These are phyloP conservation scores for Passerina amoena DNA, from an alignment of 2,113 vertebrate genomes.

Conservation along the genomic window DNA sequence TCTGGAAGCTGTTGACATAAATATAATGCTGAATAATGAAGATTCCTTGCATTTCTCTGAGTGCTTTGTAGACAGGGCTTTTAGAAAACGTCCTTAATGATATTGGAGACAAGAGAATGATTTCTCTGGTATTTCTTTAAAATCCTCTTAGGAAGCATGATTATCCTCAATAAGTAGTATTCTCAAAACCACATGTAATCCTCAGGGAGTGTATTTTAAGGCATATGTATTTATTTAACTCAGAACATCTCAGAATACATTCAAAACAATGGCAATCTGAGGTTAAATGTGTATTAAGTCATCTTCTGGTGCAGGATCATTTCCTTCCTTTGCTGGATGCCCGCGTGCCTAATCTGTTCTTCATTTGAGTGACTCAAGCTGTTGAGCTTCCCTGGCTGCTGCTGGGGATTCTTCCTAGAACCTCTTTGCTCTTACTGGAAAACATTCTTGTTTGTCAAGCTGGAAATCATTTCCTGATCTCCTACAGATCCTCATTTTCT, in stretches of 20 bases:
- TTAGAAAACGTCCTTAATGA: not conserved
- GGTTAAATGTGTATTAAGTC: slow-evolving; percentile 22
- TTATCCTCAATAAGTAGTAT: slow-evolving; percentile 2
- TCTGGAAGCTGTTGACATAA: slow-evolving; percentile 18
- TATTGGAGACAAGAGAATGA: not conserved
- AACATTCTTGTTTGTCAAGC: not conserved
- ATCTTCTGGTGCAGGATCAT: slow-evolving; percentile 23
- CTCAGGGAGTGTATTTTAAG: slow-evolving; percentile 26
- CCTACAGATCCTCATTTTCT: slow-evolving; percentile 22
- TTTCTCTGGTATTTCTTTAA: not conserved
- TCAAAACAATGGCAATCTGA: slow-evolving; percentile 33
- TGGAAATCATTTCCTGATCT: slow-evolving; percentile 38
- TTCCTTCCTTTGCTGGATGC: slow-evolving; percentile 50
- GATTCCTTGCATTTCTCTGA: slow-evolving; percentile 19
- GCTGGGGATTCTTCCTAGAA: slow-evolving; percentile 41
- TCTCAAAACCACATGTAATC: slow-evolving; percentile 29
- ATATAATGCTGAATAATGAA: slow-evolving; percentile 44
- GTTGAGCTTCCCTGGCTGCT: slow-evolving; percentile 32
- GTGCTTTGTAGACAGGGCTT: not conserved
- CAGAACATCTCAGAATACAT: not conserved
- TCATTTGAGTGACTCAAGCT: slow-evolving; percentile 39
- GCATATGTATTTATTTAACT: slow-evolving; percentile 21
- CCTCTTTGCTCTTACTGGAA: slow-evolving; percentile 40
- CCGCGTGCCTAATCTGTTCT: slow-evolving; percentile 12
- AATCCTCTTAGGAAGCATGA: slow-evolving; percentile 15